These are phyloP conservation scores for Coregonus suidteri DNA, from an alignment of 2,797 vertebrate genomes.

Conservation along the genomic window DNA sequence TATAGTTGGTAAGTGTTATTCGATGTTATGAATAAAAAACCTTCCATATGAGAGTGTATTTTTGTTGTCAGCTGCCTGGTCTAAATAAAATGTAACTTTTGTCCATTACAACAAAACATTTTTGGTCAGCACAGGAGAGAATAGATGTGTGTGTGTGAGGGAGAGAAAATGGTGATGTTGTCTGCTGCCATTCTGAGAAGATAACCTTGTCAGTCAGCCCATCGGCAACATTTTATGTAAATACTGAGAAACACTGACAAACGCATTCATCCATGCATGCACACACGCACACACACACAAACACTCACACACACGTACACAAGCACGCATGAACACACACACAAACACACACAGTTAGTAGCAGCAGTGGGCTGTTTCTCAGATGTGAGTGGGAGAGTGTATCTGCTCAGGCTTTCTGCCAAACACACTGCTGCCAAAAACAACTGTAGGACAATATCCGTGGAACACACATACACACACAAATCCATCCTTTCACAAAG, in stretches of 20 bases:
- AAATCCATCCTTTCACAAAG: too few relatives aligned
- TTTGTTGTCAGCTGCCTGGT: too few relatives aligned
- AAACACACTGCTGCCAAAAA: background rate
- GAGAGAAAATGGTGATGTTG: background rate
- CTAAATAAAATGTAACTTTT: too few relatives aligned
- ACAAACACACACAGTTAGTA: background rate
- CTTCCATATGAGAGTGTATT: too few relatives aligned
- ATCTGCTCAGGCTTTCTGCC: conserved; percentile 3
- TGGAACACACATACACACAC: background rate
- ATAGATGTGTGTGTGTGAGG: too few relatives aligned
- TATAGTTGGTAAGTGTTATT: too few relatives aligned
- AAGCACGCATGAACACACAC: too few relatives aligned
- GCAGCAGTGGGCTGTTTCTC: conserved; percentile 3
- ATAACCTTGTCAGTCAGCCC: conserved; percentile 37
- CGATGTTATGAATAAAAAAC: too few relatives aligned
- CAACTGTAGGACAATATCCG: background rate
- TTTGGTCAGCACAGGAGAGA: too few relatives aligned
- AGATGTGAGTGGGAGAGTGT: background rate
- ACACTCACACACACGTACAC: too few relatives aligned
- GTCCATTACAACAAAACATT: too few relatives aligned
- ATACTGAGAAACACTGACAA: conserved; percentile 12
- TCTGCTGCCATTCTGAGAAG: conserved; percentile 8
- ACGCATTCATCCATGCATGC: background rate
- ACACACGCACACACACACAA: too few relatives aligned
- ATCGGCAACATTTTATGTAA: conserved; percentile 11